Evolutionary conservation across 2,888 invertebrate species (phyloP), one percentile per base, ranked within the genome.

Genomic region (Zeuzera pyrina): DNA sequence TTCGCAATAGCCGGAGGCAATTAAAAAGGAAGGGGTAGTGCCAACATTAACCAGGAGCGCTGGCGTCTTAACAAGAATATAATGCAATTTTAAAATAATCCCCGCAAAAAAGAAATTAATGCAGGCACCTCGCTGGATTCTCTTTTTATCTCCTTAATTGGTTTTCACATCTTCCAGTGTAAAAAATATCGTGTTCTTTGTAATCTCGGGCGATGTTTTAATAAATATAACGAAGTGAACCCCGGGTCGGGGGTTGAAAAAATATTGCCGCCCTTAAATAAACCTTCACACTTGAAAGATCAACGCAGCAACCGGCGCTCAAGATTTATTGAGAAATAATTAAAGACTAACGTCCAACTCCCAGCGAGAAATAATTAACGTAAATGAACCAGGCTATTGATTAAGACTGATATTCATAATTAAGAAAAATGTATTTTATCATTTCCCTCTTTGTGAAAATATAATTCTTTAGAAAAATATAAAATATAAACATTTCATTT

Each of bases 1-100:
- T 76, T 78, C 63, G 78, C 78, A 76, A 77, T 81, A 76, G 81
- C 83, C 76, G 54, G 49, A 50, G 77, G 83, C 83, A 83, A 81
- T 81, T 79, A 77, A 81, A 76, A 78, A 72, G 72, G 70, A 83
- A 79, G 67, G 79, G 83, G 79, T 81, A 81, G 70, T 79, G 65
- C 63, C 76, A 79, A 77, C 79, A 74, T 79, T 78, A 81, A 72
- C 74, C 72, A 62, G 69, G 69, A 66, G 71, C 66, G 62, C 57
- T 66, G 68, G 61, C 73, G 71, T 74, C 79, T 78, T 79, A 81
- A 81, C 79, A 81, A 77, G 79, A 81, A 78, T 81, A 79, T 83
- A 83, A 83, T 81, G 83, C 83, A 83, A 81, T 83, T 83, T 81
- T 77, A 81, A 81, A 83, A 81, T 83, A 83, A 83, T 81, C 81